Base-by-base conservation (phyloP, 2,888 invertebrate genomes). In the Diaphora mendica region DNA sequence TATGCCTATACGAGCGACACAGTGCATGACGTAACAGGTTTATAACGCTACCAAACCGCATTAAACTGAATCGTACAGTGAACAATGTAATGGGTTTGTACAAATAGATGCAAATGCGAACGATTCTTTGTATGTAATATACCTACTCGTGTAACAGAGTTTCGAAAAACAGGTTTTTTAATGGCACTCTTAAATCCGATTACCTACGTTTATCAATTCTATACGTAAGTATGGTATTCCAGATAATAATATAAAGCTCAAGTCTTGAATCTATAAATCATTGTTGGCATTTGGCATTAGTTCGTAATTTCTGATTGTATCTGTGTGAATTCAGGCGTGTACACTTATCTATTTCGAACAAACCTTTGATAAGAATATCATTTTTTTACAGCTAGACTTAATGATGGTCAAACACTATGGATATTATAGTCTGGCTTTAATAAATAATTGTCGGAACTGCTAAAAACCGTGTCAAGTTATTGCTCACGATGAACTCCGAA, bases 231-330 rank as follows among this genome's bases (percentile, higher is more conserved):
- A n/a, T n/a, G n/a, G n/a, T n/a, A 51, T 64, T 44, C 68, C 72
- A 65, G 23, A 68, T 64, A 64, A 68, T 65, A 67, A 66, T 64
- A 74, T 20, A 55, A 59, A 30, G 35, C 15, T 48, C 66, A 69
- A 64, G 73, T 62, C 73, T 73, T 62, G 73, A 69, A 70, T 75
- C 73, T 69, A 77, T 77, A 79, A 79, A 83, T 81, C 77, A 79
- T 81, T 39, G 70, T 74, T 75, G 77, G 51, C 71, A 73, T 59
- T 70, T 74, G 76, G 71, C 75, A 73, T 75, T 72, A 71, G 80
- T 55, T 67, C n/a, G 26, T 70, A 30, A n/a, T n/a, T n/a, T n/a
- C n/a, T n/a, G 59, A 64, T 26, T 8, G 71, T 20, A 68, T 72
- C 26, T 39, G 51, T 71, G 59, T 68, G 72, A 68, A 70, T 68